Base-by-base conservation (phyloP, 2,888 invertebrate species). In the Helobdella robusta region DNA sequence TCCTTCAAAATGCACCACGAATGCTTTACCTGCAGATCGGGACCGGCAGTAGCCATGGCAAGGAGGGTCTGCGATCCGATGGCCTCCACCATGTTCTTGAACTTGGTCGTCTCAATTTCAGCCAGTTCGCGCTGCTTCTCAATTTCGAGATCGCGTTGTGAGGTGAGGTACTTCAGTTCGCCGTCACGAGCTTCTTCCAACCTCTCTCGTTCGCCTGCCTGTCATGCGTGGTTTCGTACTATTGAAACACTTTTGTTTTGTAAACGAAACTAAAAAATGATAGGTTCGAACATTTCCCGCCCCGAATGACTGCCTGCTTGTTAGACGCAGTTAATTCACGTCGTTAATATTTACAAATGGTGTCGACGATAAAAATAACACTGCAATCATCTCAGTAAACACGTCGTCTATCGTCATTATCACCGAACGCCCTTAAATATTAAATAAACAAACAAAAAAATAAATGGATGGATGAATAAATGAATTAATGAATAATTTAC, bases 21-120 rank as follows among this genome's bases (percentile, higher is more conserved):
- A n/a, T n/a, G n/a, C n/a, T n/a, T n/a, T n/a, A n/a, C 79, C 77
- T 82, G 81, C 72, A 78, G 75, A 64, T 82, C 81, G 20, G 80
- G 81, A 15, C 82, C 81, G 65, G 81, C 74, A 1, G 72, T 74
- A 18, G 79, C 77, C 67, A 79, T 78, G 50, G 80, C 76, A 64
- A 74, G 72, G 61, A 82, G 74, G 0, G 81, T 82, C 52, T 76
- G 74, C 2, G 77, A 68, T 36, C 82, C 82, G 66, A 83, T 75
- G 50, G 81, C 77, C 20, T 74, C 69, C 36, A 82, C 80, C 75
- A 80, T 79, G 60, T 75, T 72, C 70, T 76, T 75, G 74, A 82
- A 82, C 72, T 81, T 70, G 23, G 71, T 68, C 0, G 76, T 74
- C 70, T 82, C 82, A 66, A 82, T 81, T 2, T 71, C 71, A 2